Conservation (phyloP, 64 coral and sea anemone species). For the Montipora capricornis region DNA sequence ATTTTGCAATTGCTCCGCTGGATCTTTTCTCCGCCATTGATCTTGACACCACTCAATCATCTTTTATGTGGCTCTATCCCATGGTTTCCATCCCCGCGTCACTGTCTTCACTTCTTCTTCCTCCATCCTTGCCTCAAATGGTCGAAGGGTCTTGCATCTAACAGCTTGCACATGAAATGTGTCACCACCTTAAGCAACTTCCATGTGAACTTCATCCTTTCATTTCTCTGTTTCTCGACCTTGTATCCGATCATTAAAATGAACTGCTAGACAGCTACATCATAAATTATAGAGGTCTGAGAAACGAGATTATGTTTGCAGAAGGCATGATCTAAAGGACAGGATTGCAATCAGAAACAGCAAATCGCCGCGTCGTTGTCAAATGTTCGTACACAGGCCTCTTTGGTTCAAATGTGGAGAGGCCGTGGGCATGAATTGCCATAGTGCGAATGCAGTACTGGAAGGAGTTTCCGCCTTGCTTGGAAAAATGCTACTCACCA, state of each 20-base stretch:
- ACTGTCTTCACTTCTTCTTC: neutral
- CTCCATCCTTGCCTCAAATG: slow-evolving; percentile 27
- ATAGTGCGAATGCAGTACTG: neutral
- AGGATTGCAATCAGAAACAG: neutral
- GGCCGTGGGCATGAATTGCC: too few relatives aligned
- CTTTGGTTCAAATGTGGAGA: neutral
- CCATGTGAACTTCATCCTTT: slow-evolving; percentile 2
- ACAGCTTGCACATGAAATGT: slow-evolving; percentile 52
- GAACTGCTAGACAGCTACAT: slow-evolving; percentile 58
- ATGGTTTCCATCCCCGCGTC: slow-evolving; percentile 17
- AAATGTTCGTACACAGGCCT: neutral
- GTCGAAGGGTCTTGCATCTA: slow-evolving; percentile 31
- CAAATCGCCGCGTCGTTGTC: neutral
- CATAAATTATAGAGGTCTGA: slow-evolving; percentile 29
- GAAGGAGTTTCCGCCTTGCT: slow-evolving; percentile 51
- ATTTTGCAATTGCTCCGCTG: neutral
- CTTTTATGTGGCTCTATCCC: slow-evolving; percentile 26
- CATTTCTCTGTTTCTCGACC: neutral
- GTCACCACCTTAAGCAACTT: slow-evolving; percentile 44
- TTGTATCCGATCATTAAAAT: slow-evolving; percentile 31
- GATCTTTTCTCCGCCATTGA: slow-evolving; percentile 52
- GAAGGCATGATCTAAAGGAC: neutral
- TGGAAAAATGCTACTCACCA: slow-evolving; percentile 14
- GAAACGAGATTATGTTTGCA: slow-evolving; percentile 29
- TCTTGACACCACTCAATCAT: slow-evolving; percentile 59